A percentile compares a stretch with the other conserved stretches of the same genome.
Conservation (phyloP, 2,888 invertebrate genomes). For the Sinelater perroti region DNA sequence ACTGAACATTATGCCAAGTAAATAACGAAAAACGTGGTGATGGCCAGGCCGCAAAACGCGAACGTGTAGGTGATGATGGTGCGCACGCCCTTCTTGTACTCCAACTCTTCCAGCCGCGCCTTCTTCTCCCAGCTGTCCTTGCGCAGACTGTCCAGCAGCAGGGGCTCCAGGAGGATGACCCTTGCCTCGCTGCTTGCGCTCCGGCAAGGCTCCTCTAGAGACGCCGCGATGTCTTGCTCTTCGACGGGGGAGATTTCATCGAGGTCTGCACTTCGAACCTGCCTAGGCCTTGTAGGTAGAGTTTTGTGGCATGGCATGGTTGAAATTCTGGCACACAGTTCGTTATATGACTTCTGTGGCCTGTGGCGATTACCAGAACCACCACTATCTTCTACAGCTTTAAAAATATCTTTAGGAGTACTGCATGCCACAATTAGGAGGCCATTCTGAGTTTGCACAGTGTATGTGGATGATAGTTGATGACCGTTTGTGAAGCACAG, state of each 20-base stretch:
- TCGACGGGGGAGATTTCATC: conserved; percentile 56
- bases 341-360: conserved; percentile 23
- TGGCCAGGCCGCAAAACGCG: conserved; percentile 63
- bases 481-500: conserved; percentile 50
- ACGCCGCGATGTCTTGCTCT: conserved; percentile 41
- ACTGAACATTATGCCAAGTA: conserved; percentile 60
- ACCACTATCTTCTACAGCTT: too few species aligned
- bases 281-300: conserved; percentile 17
- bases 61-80: conserved; percentile 67
- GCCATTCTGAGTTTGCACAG: conserved; percentile 12
- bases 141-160: conserved; percentile 63
- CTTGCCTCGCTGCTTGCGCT: conserved; percentile 45
- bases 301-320: conserved; percentile 38
- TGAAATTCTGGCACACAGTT: conserved; percentile 34
- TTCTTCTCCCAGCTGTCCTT: conserved; percentile 48
- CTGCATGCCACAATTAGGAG: conserved; percentile 6
- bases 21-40: conserved; percentile 65
- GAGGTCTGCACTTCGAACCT: conserved; percentile 44
- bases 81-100: conserved; percentile 63
- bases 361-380: neutral
- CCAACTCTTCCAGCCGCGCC: conserved; percentile 52
- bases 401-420: too few species aligned
- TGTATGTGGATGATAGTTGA: too few species aligned
- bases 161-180: conserved; percentile 62
- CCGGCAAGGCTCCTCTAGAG: neutral